phyloP scores from a whole-genome alignment of 2,797 vertebrate species.

The Schizopygopsis pylzovi region DNA sequence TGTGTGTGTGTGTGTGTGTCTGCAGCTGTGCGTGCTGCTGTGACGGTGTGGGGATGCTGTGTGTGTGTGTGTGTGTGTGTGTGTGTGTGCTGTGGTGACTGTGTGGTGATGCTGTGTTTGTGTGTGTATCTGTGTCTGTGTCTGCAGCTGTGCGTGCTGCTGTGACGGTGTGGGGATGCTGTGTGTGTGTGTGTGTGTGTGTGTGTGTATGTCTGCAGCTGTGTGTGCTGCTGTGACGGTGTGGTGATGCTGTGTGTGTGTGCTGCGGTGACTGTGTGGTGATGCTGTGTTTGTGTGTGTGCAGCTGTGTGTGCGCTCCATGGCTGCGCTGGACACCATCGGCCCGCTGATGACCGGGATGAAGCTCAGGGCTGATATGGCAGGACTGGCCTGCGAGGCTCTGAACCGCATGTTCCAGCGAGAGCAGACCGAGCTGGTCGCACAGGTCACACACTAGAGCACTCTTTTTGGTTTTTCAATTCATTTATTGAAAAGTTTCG shows the following conservation, averaged over 20 bases:
- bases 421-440: constrained; percentile 94
- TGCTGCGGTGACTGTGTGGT: background rate
- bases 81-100: too few relatives aligned
- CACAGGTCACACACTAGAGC: constrained; percentile 76
- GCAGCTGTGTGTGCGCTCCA: constrained; percentile 93
- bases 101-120: too few relatives aligned
- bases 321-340: constrained; percentile 94
- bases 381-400: constrained; percentile 93
- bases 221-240: background rate
- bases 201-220: too few relatives aligned
- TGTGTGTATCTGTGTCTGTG: too few relatives aligned
- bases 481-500: too few relatives aligned
- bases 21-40: too few relatives aligned
- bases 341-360: constrained; percentile 94
- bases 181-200: too few relatives aligned
- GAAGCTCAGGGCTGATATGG: constrained; percentile 89
- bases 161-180: too few relatives aligned
- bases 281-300: background rate
- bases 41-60: too few relatives aligned
- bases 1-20: constrained; percentile 83
- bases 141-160: too few relatives aligned
- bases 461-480: too few relatives aligned
- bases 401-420: constrained; percentile 99
- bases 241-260: background rate
- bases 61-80: too few relatives aligned